Evolutionary conservation across 2,113 vertebrate genomes (phyloP), one percentile per base, ranked within the genome.

Genomic region (Poeciliopsis turrubarensis): DNA sequence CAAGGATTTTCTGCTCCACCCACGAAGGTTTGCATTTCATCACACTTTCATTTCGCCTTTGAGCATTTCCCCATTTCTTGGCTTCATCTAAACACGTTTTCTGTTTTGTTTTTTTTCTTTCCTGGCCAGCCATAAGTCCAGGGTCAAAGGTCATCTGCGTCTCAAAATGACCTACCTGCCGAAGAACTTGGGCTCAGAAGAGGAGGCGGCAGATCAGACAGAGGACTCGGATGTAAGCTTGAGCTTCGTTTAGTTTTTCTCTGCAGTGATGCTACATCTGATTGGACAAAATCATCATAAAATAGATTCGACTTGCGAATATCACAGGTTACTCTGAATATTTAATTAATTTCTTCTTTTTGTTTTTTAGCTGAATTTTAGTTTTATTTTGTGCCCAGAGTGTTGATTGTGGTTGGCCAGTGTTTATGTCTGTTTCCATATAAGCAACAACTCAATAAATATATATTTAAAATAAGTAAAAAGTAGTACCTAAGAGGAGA

Each of bases 141-240:
- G 96, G 91, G 97, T 99, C 80, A 98, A 98, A 93, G 98, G 98
- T 86, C 95, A 98, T 81, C 96, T 99, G 86, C 94, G 98, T 89
- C 94, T 99, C 80, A 99, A 99, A 95, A 99, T 99, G 97, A 97
- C 96, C n/a, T 99, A 99, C 70, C 90, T 99, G 67, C 98, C 98
- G 78, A 97, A 96, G 93, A 95, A 84, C 89, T 88, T 70, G 32
- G 95, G 94, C 27, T 94, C 96, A 66, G 96, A 96, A 87, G 97
- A 98, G 34, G 96, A 97, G 75, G 85, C 90, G 0, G 39, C 91
- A 29, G 96, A 98, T 77, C 96, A 95, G 86, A 91, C 92, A 1
- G 98, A 99, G 82, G 96, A 98, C 65, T 70, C 91, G 19, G 98
- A 99, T 92, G 98, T 98, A 87, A 92, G 96, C 79, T 67, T 6